phyloP scores from a whole-genome alignment of 2,113 vertebrate genomes.

The Puffinus mauretanicus region DNA sequence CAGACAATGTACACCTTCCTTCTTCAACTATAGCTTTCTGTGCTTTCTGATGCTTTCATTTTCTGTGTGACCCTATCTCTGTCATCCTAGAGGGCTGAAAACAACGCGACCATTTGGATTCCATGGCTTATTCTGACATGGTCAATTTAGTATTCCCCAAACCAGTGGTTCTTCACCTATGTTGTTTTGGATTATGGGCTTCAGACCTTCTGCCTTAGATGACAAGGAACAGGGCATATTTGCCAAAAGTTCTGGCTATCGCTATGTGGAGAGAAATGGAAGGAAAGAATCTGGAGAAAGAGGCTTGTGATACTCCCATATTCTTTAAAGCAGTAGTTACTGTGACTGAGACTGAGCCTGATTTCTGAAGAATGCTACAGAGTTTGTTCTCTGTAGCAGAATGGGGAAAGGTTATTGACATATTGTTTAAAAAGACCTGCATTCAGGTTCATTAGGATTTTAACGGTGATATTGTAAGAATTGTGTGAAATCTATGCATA shows the following conservation, averaged over 20 bases:
- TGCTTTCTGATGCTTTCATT: background rate
- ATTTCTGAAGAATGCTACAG: background rate
- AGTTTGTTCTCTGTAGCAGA: background rate
- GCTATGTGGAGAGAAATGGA: background rate
- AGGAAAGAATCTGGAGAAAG: background rate
- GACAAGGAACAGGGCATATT: background rate
- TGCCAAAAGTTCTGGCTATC: background rate
- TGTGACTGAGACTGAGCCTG: background rate
- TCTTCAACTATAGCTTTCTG: background rate
- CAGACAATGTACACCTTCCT: background rate
- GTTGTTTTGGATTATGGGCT: background rate
- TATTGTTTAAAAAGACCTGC: background rate
- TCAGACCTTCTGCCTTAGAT: background rate
- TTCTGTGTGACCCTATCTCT: background rate
- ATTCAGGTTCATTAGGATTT: background rate
- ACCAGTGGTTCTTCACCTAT: background rate
- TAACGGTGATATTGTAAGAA: background rate
- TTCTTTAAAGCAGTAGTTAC: background rate
- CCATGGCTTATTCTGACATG: background rate
- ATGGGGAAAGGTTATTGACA: background rate
- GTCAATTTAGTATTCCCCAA: background rate
- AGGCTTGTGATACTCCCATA: background rate
- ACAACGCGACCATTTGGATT: background rate
- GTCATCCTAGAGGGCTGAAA: background rate
- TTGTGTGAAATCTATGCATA: background rate